Evolutionary conservation across 2,888 invertebrate species (phyloP), one percentile per base, ranked within the genome.

Genomic region (Tolmerus cingulatus): DNA sequence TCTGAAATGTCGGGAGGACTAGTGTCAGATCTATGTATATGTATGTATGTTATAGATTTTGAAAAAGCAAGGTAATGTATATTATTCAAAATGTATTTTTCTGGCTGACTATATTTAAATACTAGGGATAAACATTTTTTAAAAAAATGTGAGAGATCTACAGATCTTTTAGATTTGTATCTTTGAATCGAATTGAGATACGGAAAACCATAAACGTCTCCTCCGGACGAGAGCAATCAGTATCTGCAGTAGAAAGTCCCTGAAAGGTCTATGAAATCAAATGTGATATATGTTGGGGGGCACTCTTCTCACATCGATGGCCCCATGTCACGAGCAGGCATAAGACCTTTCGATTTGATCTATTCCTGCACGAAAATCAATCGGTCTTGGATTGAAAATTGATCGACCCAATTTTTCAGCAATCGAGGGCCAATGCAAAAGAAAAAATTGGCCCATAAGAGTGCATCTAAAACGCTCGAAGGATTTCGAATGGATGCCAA

Each of bases 401-500:
- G 74, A 85, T 85, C 74, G 40, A 43, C 46, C 74, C 34, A 85
- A 85, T 85, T 85, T 85, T 74, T 85, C 74, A 85, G 14, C 12
- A 66, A 37, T 74, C 23, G 74, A 40, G 37, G n/a, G n/a, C 43
- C 43, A 74, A 74, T 85, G 85, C 85, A 85, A 40, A 40, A 16
- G 46, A 43, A 43, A 40, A 40, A 37, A 1, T 0, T 74, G 19
- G 23, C n/a, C 46, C 37, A 19, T n/a, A 43, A 19, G 30, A 85
- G 74, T 85, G 85, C 85, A 85, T 74, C 74, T 74, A 46, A 76
- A 84, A 23, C 43, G 66, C 34, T 27, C 30, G 74, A 74, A 74
- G 46, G 40, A 74, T 74, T 85, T n/a, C 30, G 74, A 88, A 88
- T 87, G 55, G 85, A 19, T 78, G 23, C 43, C 87, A 85, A 88